A percentile compares a stretch with the other conserved stretches of the same genome.
These are phyloP conservation scores for Actenoides lindsayi DNA, from an alignment of 2,113 vertebrate species.

Conservation along the genomic window DNA sequence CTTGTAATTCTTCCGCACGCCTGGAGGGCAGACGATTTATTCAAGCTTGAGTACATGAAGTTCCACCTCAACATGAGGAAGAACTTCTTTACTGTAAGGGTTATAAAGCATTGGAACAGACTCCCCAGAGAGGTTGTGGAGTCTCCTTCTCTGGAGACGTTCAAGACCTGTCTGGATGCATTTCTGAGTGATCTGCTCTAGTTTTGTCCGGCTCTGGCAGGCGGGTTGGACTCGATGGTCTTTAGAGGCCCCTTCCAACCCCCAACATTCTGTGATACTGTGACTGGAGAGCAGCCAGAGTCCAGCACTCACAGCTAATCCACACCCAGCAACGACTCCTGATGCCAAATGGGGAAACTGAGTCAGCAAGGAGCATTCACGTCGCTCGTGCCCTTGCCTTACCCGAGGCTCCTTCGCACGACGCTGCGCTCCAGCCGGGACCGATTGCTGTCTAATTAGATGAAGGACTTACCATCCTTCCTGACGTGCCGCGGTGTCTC, in stretches of 20 bases:
- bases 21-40: neutral
- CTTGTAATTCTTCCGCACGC: neutral
- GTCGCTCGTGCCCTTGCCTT: neutral
- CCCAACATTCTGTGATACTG: too few relatives aligned
- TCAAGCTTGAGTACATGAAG: too few relatives aligned
- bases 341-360: neutral
- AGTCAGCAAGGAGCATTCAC: neutral
- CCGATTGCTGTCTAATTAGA: neutral
- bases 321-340: neutral
- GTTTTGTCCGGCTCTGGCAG: too few relatives aligned
- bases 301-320: neutral
- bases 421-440: neutral
- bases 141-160: too few relatives aligned
- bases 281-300: neutral
- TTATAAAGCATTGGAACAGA: too few relatives aligned
- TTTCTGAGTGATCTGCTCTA: too few relatives aligned
- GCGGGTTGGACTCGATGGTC: too few relatives aligned
- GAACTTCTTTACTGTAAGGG: too few relatives aligned
- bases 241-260: too few relatives aligned
- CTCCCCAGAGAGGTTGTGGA: too few relatives aligned
- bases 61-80: too few relatives aligned
- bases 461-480: neutral
- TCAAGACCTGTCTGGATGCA: too few relatives aligned
- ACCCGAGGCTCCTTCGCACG: neutral
- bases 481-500: neutral